Evolutionary conservation across 2,113 vertebrate genomes (phyloP).

Genomic region (Strix aluco): DNA sequence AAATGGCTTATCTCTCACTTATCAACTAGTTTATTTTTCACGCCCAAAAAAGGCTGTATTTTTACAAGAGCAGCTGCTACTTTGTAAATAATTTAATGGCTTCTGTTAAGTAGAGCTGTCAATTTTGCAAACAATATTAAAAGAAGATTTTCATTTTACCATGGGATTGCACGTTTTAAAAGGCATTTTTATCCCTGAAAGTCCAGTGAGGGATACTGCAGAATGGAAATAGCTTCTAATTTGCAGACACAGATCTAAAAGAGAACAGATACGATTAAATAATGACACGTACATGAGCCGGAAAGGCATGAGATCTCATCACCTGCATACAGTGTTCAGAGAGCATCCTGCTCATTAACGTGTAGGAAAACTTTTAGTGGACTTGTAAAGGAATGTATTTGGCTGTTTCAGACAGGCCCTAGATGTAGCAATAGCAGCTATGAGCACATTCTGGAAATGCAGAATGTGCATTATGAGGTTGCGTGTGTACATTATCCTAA

Average conservation of each 20-base stretch:
- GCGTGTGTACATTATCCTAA: background rate
- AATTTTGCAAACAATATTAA: conserved; percentile 64
- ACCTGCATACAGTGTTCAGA: background rate
- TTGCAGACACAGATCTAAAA: conserved; percentile 30
- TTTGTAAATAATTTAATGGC: conserved; percentile 78
- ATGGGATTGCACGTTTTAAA: conserved; percentile 45
- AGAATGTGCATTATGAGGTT: background rate
- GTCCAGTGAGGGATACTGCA: conserved; percentile 31
- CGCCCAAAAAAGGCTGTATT: conserved; percentile 51
- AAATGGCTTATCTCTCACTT: conserved; percentile 73
- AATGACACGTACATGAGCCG: background rate
- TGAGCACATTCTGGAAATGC: background rate
- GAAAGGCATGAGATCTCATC: background rate
- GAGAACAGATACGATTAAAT: conserved; percentile 28
- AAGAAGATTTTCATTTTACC: conserved; percentile 67
- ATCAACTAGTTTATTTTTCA: conserved; percentile 77
- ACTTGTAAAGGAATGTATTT: background rate
- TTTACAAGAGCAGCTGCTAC: conserved; percentile 68
- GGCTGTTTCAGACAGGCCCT: background rate
- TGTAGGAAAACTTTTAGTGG: background rate
- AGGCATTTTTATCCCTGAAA: conserved; percentile 57
- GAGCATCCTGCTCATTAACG: background rate
- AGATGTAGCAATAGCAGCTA: background rate
- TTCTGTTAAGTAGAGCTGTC: conserved; percentile 72
- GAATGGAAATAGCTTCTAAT: background rate